Base-by-base conservation (phyloP, 53 echinoderm and acorn worm genomes). In the Temnopleurus reevesii region DNA sequence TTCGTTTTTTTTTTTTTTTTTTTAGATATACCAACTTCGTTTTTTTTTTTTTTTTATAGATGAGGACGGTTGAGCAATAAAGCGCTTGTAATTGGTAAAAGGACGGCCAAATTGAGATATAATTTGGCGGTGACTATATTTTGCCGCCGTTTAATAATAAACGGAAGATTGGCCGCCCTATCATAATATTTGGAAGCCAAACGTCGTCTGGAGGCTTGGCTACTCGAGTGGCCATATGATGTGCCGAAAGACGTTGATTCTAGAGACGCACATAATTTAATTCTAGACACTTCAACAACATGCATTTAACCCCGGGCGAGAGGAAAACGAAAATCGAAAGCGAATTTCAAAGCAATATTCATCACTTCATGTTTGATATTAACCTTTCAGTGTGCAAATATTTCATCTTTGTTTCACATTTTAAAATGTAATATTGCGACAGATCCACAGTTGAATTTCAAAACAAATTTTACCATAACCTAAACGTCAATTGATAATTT, bases 101-200 rank as follows among this genome's bases (percentile, higher is more conserved):
- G 36, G 71, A 71, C 41, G 71, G 71, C 43, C 41, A 71, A 71
- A 71, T 71, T 71, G 71, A 71, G 41, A 71, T 41, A 71, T 71
- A 71, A 71, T 71, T 71, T 41, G 71, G 41, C 71, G 21, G 19
- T 71, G 71, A 41, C 71, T 71, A 71, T 71, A 38, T 41, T n/a
- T n/a, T 41, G 71, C 71, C 71, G 71, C 71, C 71, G 23, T 71
- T 41, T 41, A 38, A 41, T 71, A 71, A 38, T 38, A 71, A 41
- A 21, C 41, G 41, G 71, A 43, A 71, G 71, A 71, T 43, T 71
- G 71, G 38, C 71, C 21, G 71, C 71, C 5, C 41, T 71, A 41
- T 71, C 71, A 71, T 38, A 71, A 71, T 71, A 71, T 71, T 71
- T 71, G 71, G 41, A 5, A 71, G 71, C 36, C 71, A 71, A 71